Evolutionary conservation across 2,888 invertebrate species (phyloP).

Genomic region (Allophyes oxyacanthae): DNA sequence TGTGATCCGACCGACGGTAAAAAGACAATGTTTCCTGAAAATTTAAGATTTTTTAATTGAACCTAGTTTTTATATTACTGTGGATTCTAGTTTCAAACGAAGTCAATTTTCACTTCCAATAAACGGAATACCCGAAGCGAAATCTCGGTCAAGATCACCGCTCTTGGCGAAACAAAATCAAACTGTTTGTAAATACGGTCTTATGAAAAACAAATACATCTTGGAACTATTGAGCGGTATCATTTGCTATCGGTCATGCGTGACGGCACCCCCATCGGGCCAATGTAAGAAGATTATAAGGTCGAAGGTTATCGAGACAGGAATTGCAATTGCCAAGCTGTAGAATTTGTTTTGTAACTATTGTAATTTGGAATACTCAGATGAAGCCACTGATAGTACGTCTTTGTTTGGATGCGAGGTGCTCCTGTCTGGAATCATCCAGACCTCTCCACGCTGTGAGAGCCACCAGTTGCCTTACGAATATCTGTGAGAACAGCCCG

Average conservation of each 20-base stretch:
- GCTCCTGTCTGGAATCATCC: background rate
- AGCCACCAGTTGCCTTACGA: too few species aligned
- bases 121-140: background rate
- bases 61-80: too few species aligned
- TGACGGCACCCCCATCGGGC: conserved; percentile 22
- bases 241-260: conserved; percentile 41
- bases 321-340: conserved; percentile 34
- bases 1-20: too few species aligned
- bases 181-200: background rate
- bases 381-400: too few species aligned
- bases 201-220: conserved; percentile 11
- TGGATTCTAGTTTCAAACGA: too few species aligned
- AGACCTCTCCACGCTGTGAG: background rate
- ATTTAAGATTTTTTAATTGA: too few species aligned
- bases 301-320: conserved; percentile 49
- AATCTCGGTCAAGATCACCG: background rate
- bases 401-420: too few species aligned
- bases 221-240: conserved; percentile 16
- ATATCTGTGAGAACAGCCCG: too few species aligned
- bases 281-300: conserved; percentile 39
- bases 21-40: too few species aligned
- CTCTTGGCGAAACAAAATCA: background rate
- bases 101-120: too few species aligned
- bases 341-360: conserved; percentile 12
- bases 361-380: background rate